phyloP scores from a whole-genome alignment of 2,113 vertebrate genomes.

The Stercorarius parasiticus region DNA sequence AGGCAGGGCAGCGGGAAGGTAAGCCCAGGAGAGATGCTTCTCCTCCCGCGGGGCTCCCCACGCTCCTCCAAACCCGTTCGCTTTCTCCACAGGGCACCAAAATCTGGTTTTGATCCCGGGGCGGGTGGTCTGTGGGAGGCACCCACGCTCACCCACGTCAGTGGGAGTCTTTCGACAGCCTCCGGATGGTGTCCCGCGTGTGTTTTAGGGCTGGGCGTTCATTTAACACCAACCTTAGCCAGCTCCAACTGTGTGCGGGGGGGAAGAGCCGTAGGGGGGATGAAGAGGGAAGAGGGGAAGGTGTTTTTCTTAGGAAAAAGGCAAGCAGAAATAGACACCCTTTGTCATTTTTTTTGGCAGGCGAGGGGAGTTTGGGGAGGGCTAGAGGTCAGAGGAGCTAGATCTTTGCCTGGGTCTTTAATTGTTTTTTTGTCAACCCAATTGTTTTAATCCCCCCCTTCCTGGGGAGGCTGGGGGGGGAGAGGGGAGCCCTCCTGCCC shows the following conservation, averaged over 20 bases:
- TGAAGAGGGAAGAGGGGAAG: not conserved
- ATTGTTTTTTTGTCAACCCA: not conserved
- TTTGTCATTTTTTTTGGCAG: slow-evolving; percentile 50
- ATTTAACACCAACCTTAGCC: not conserved
- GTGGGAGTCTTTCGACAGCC: not conserved
- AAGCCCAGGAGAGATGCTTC: slow-evolving; percentile 10
- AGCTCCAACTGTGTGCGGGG: not conserved
- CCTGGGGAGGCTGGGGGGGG: too few species aligned
- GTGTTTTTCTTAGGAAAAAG: slow-evolving; percentile 39
- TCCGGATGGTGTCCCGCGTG: not conserved
- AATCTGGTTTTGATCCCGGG: not conserved
- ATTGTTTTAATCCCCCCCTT: not conserved
- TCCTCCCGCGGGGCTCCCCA: not conserved
- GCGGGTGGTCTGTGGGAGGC: not conserved
- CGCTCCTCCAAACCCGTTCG: not conserved
- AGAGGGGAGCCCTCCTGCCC: not conserved
- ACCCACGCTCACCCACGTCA: not conserved
- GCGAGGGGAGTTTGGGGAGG: not conserved
- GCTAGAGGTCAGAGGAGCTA: not conserved
- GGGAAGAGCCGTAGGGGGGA: not conserved
- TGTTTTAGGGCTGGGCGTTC: slow-evolving; percentile 13
- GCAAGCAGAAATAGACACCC: slow-evolving; percentile 43
- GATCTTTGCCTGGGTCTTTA: not conserved
- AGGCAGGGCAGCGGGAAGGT: slow-evolving; percentile 33
- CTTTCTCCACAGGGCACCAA: not conserved